Percentiles rank a stretch among this genome's conserved stretches.
Evolutionary conservation across 1,140 invertebrate genomes (phyloP).

Genomic region (Acromyrmex heyeri): DNA sequence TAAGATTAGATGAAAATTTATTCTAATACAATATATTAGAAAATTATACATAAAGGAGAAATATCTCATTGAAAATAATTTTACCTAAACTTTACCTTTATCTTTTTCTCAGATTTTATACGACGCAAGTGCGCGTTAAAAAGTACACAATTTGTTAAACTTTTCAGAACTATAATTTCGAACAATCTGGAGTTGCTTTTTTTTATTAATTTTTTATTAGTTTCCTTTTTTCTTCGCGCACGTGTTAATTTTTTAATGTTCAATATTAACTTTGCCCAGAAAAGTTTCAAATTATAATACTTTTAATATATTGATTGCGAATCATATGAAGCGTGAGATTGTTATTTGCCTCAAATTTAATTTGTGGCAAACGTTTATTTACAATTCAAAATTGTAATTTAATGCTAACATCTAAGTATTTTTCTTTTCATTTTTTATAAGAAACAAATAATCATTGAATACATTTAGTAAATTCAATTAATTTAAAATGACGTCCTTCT

Average conservation of each 20-base stretch:
- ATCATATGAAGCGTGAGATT: background rate
- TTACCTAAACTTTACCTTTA: background rate
- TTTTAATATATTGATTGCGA: background rate
- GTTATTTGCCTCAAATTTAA: background rate
- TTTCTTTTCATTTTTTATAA: conserved; percentile 1
- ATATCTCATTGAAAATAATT: background rate
- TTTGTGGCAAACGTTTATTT: background rate
- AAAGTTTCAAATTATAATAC: background rate
- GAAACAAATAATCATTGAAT: background rate
- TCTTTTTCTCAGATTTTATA: background rate
- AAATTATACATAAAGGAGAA: background rate
- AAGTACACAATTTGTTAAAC: background rate
- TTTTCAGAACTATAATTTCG: background rate
- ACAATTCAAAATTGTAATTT: conserved; percentile 13
- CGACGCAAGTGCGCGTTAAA: background rate
- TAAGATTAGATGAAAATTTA: conserved; percentile 4
- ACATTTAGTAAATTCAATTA: conserved; percentile 1
- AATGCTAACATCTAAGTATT: background rate
- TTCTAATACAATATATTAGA: background rate
- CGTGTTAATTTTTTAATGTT: background rate
- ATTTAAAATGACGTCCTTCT: background rate
- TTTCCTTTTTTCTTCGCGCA: too few relatives aligned
- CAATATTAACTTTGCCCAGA: background rate
- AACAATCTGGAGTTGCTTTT: background rate
- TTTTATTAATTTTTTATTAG: conserved; percentile 2